These are phyloP conservation scores for Tricholaema leucomelas DNA, from an alignment of 2,113 vertebrate species.

Conservation along the genomic window DNA sequence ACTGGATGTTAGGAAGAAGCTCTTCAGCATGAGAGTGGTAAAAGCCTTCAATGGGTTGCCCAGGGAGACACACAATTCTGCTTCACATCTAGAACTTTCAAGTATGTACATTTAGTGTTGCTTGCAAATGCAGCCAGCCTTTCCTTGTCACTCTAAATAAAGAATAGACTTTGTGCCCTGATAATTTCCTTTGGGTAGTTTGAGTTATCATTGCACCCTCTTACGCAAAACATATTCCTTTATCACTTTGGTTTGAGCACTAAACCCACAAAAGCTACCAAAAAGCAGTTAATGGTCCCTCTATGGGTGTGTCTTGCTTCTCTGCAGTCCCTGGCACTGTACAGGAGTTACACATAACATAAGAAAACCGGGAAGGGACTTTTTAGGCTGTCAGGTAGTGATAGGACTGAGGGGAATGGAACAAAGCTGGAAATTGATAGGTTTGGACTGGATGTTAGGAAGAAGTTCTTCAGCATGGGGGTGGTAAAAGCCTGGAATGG, in stretches of 20 bases:
- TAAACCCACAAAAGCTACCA: not conserved
- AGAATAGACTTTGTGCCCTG: not conserved
- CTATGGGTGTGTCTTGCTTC: not conserved
- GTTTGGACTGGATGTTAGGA: no score
- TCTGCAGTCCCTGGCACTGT: not conserved
- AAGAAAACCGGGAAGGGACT: no score
- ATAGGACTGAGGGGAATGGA: no score
- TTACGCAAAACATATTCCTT: not conserved
- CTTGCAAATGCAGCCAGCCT: accelerated
- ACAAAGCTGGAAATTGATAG: no score
- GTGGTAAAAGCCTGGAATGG: no score
- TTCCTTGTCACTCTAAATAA: not conserved
- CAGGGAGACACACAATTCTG: not conserved
- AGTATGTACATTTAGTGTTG: not conserved
- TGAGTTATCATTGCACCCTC: not conserved
- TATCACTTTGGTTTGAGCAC: not conserved
- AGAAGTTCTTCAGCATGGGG: no score
- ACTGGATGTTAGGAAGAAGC: no score
- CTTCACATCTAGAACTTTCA: not conserved
- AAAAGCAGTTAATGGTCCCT: not conserved
- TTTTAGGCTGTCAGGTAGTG: no score
- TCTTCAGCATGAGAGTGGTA: no score
- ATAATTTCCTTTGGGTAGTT: not conserved
- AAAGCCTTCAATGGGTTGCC: no score
- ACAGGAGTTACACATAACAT: not conserved